Base-by-base conservation (phyloP, 2,113 vertebrate species). In the Cygnus buccinator region DNA sequence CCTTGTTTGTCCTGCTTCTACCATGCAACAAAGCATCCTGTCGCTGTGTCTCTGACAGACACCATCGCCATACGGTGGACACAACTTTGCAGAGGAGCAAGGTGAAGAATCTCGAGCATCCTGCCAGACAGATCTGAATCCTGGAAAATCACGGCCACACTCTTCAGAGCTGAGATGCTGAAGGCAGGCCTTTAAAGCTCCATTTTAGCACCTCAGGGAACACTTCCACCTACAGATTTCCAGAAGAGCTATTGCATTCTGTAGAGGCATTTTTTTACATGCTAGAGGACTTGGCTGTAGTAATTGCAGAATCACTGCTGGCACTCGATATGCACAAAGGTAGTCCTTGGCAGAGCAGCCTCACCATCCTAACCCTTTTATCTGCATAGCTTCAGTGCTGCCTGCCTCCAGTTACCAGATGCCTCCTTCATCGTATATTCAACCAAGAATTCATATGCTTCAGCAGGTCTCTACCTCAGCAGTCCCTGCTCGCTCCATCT, bases 201-300 rank as follows among this genome's bases (percentile, higher is more conserved):
- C 46, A 39, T 78, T 91, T 95, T 68, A 93, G 57, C 74, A 87
- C 70, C 86, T 86, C 48, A 72, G 68, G 48, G n/a, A 78, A 63
- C 83, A 63, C 78, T 76, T 82, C 62, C 43, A 91, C 89, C 61
- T 58, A 75, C 61, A 91, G 81, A 65, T 50, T 91, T 94, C 39
- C 74, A 91, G 66, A 89, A 89, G 54, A 91, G 43, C 26, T 13
- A 3, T 33, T 87, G 25, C 74, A n/a, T 81, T 89, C 57, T 68
- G n/a, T 52, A 78, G 39, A 61, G 52, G 25, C 48, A 8, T 0
- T 13, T 63, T 63, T 80, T 89, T 55, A 72, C 19, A 17, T 78
- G 52, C 68, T 84, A 76, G 59, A 90, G 39, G 31, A 84, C n/a
- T 95, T 94, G 91, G 84, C 93, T 74, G 33, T 43, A 61, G 87